phyloP scores from a whole-genome alignment of 1,140 invertebrate species.

The Pachypeltis micranthus region DNA sequence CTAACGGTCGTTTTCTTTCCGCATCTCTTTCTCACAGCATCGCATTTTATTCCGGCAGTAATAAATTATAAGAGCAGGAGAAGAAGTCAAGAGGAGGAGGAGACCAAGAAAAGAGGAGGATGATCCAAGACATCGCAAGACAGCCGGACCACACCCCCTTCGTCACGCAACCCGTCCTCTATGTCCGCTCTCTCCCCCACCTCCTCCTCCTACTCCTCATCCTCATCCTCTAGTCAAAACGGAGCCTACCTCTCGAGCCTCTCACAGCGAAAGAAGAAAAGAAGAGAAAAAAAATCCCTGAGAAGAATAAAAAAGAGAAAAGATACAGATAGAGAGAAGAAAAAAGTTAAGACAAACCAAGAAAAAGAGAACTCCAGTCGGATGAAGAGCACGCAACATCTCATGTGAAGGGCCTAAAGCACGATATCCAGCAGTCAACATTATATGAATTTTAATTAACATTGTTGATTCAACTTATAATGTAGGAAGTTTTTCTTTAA shows the following conservation, averaged over 20 bases:
- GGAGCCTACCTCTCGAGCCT: too few relatives aligned
- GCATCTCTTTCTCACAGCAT: not conserved
- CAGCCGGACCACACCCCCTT: not conserved
- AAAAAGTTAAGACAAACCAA: not conserved
- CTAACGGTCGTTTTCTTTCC: too few relatives aligned
- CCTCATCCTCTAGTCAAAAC: too few relatives aligned
- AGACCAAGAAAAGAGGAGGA: not conserved
- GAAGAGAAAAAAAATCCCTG: not conserved
- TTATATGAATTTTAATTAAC: not conserved
- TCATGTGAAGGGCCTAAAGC: not conserved
- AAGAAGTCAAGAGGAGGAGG: not conserved
- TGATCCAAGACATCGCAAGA: not conserved
- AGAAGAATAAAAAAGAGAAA: not conserved
- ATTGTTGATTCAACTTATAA: not conserved
- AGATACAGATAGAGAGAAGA: not conserved
- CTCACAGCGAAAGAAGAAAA: not conserved
- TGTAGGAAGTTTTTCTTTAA: too few relatives aligned
- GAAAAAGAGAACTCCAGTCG: not conserved
- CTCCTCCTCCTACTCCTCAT: too few relatives aligned
- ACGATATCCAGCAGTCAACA: not conserved
- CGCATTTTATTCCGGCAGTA: not conserved
- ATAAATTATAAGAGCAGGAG: not conserved
- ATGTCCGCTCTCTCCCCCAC: not conserved
- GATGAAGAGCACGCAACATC: not conserved
- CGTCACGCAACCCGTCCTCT: not conserved